Evolutionary conservation across 1,140 invertebrate species (phyloP).

Genomic region (Drosophila sp.): DNA sequence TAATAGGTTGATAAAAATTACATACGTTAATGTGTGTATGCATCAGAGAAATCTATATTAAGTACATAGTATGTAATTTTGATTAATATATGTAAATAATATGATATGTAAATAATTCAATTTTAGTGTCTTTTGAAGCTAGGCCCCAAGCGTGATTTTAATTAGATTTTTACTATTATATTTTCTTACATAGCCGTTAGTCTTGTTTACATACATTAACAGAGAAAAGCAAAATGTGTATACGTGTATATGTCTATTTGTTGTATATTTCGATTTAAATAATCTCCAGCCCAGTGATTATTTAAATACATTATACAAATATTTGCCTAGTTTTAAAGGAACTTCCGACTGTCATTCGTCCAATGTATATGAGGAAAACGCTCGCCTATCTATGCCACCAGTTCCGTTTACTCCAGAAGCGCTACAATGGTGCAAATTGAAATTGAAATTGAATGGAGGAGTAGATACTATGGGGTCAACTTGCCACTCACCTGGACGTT

Average conservation of each 20-base stretch:
- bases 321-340: conserved; percentile 68
- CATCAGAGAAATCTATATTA: conserved; percentile 25
- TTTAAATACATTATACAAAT: conserved; percentile 62
- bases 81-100: conserved; percentile 69
- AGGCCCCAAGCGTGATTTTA: conserved; percentile 38
- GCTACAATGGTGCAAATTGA: conserved; percentile 43
- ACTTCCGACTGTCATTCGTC: conserved; percentile 63
- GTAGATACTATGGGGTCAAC: not conserved
- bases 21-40: conserved; percentile 18
- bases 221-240: conserved; percentile 17
- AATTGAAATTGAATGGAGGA: not conserved
- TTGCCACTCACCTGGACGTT: conserved; percentile 72
- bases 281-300: conserved; percentile 80
- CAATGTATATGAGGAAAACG: conserved; percentile 37
- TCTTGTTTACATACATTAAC: conserved; percentile 39
- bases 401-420: conserved; percentile 51
- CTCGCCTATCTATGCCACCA: conserved; percentile 30
- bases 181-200: conserved; percentile 35
- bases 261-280: conserved; percentile 58
- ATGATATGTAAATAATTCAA: conserved; percentile 73
- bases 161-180: conserved; percentile 41
- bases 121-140: conserved; percentile 38
- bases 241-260: conserved; percentile 24
- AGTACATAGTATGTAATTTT: conserved; percentile 56
- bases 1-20: conserved; percentile 32